Conservation (phyloP, 2,113 vertebrate genomes). For the Oncorhynchus nerka region DNA sequence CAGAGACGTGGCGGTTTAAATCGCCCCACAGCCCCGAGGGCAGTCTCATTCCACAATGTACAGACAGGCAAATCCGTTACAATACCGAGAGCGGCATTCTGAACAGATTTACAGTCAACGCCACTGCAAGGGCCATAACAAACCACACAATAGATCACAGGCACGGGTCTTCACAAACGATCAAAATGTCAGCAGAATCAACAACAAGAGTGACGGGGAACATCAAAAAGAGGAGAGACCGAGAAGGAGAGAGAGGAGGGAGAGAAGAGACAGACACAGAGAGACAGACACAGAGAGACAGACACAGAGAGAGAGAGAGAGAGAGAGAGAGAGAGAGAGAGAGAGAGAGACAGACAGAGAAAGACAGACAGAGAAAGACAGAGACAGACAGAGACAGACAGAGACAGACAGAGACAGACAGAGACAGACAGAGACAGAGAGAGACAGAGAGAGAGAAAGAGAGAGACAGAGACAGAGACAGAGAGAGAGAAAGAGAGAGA, state of each 20-base stretch:
- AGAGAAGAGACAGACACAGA: too few relatives aligned
- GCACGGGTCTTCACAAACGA: too few relatives aligned
- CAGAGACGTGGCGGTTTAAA: not conserved
- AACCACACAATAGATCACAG: too few relatives aligned
- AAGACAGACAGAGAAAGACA: too few relatives aligned
- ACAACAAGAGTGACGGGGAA: not conserved
- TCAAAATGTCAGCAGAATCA: too few relatives aligned
- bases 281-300: too few relatives aligned
- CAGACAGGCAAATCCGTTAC: not conserved
- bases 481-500: not conserved
- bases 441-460: accelerated
- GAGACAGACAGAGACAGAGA: not conserved
- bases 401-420: not conserved
- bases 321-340: not conserved
- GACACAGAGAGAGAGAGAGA: too few relatives aligned
- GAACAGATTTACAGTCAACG: not conserved
- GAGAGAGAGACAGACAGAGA: too few relatives aligned
- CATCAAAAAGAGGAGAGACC: not conserved
- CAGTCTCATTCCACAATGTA: not conserved
- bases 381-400: too few relatives aligned
- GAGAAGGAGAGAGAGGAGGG: not conserved
- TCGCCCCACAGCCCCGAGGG: not conserved
- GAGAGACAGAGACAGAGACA: not conserved
- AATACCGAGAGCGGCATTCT: not conserved
- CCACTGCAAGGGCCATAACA: too few relatives aligned